phyloP scores from a whole-genome alignment of 2,888 invertebrate species.

The Lobophora halterata region DNA sequence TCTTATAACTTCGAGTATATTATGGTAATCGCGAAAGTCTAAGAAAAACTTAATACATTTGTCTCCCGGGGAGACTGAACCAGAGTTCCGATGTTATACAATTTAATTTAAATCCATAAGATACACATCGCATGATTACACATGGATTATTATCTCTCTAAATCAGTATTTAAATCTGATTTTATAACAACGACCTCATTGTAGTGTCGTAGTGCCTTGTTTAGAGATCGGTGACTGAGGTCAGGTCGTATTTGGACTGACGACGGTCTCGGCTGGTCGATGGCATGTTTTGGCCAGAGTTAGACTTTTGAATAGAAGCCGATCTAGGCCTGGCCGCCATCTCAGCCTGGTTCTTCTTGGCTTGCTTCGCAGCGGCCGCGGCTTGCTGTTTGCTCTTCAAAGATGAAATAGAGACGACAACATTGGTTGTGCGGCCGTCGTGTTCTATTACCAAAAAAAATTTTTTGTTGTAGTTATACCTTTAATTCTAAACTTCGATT shows the following conservation, averaged over 20 bases:
- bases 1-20: no score
- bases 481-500: no score
- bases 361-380: slow-evolving; percentile 71
- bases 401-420: slow-evolving; percentile 69
- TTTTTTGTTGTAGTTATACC: no score
- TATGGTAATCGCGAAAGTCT: no score
- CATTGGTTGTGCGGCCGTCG: slow-evolving; percentile 64
- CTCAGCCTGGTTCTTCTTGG: slow-evolving; percentile 72
- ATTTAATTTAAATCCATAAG: slow-evolving; percentile 2
- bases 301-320: slow-evolving; percentile 68
- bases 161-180: slow-evolving; percentile 7
- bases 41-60: no score
- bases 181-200: slow-evolving; percentile 16
- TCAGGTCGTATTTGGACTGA: slow-evolving; percentile 65
- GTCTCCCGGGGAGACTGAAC: no score
- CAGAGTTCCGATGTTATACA: slow-evolving; percentile 7
- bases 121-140: slow-evolving; percentile 4
- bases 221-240: slow-evolving; percentile 67
- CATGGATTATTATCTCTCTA: slow-evolving; percentile 13
- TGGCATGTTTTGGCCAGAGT: slow-evolving; percentile 58
- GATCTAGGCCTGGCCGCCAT: slow-evolving; percentile 60
- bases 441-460: slow-evolving; percentile 51
- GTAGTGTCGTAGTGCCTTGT: slow-evolving; percentile 27
- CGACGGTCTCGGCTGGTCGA: slow-evolving; percentile 62
- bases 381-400: slow-evolving; percentile 72